phyloP scores from a whole-genome alignment of 2,888 invertebrate genomes.

The Amphipoea lucens region DNA sequence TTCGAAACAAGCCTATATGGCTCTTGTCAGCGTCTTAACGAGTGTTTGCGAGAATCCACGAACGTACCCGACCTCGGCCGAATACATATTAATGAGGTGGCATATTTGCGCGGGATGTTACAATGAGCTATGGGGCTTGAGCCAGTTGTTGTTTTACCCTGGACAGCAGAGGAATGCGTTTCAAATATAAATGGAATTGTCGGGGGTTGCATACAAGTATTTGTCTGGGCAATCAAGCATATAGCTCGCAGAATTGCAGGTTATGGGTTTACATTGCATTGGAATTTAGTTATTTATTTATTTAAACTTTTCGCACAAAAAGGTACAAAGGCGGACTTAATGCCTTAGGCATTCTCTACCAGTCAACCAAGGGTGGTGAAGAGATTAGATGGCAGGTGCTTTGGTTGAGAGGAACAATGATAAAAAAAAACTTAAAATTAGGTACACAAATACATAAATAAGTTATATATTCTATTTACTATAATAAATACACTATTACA shows the following conservation, averaged over 20 bases:
- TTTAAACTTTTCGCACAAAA: no score
- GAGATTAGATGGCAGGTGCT: no score
- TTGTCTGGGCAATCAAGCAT: slow-evolving; percentile 12
- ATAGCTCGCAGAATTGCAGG: neutral
- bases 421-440: no score
- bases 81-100: slow-evolving; percentile 50
- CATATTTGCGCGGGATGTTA: slow-evolving; percentile 42
- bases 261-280: neutral
- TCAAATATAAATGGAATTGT: slow-evolving; percentile 30
- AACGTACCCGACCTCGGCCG: slow-evolving; percentile 1
- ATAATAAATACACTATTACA: no score
- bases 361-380: no score
- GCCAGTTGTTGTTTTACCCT: slow-evolving; percentile 21
- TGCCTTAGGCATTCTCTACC: no score
- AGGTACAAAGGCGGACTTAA: no score
- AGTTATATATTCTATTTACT: no score
- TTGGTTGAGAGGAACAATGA: no score
- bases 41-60: slow-evolving; percentile 25
- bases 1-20: no score
- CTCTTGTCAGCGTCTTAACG: no score
- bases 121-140: slow-evolving; percentile 1
- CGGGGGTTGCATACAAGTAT: neutral
- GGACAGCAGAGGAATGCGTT: slow-evolving; percentile 28
- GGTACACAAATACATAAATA: no score
- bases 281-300: neutral